Evolutionary conservation across 2,888 invertebrate genomes (phyloP).

Genomic region (Eupithecia insigniata): DNA sequence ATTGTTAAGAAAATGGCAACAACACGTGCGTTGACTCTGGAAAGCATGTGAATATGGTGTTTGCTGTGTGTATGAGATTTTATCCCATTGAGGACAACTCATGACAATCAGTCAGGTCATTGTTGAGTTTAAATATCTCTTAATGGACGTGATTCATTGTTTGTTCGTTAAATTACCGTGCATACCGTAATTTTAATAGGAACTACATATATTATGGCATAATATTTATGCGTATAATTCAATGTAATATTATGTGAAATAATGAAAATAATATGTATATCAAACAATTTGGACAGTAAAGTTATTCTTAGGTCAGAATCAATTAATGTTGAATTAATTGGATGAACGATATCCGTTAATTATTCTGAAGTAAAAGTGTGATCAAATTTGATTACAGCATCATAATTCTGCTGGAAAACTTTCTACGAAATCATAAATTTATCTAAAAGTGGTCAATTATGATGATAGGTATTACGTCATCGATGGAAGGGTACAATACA

Average conservation of each 20-base stretch:
- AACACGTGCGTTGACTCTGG: constrained; percentile 48
- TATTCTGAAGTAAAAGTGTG: constrained; percentile 59
- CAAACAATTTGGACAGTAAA: background rate
- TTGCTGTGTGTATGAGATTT: constrained; percentile 26
- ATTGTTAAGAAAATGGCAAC: constrained; percentile 58
- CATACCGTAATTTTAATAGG: background rate
- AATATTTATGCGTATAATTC: background rate
- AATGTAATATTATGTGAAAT: background rate
- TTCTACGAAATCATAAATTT: constrained; percentile 55
- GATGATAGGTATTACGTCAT: background rate
- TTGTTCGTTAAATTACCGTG: background rate
- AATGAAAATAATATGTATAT: constrained; percentile 5
- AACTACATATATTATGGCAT: background rate
- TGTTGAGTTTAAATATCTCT: constrained; percentile 9
- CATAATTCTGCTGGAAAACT: constrained; percentile 51
- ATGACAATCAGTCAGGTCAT: constrained; percentile 40
- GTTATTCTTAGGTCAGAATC: constrained; percentile 3
- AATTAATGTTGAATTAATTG: constrained; percentile 48
- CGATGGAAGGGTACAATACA: background rate
- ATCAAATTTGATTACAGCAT: constrained; percentile 45
- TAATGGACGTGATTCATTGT: constrained; percentile 14
- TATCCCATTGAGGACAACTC: constrained; percentile 30
- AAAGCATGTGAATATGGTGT: constrained; percentile 29
- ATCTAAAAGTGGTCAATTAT: background rate
- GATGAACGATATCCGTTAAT: constrained; percentile 57